Conservation (phyloP, 2,888 invertebrate genomes). For the Polyommatus icarus region DNA sequence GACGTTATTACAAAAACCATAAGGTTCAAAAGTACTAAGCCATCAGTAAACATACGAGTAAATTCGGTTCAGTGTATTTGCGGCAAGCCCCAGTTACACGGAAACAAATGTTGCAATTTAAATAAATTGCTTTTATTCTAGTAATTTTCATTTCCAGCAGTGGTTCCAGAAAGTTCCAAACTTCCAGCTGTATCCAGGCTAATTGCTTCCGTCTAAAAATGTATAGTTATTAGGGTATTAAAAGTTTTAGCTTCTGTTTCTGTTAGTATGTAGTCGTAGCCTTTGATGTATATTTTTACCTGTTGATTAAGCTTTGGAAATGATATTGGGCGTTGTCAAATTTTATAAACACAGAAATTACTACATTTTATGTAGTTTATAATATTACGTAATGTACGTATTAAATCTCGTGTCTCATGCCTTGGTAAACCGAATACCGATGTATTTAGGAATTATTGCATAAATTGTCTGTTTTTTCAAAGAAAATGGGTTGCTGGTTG, state of each 20-base stretch:
- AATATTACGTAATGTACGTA: not conserved
- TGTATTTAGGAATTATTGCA: no score
- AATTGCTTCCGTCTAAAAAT: slow-evolving; percentile 10
- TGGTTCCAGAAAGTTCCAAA: slow-evolving; percentile 14
- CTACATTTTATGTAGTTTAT: not conserved
- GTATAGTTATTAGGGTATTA: not conserved
- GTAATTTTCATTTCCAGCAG: not conserved
- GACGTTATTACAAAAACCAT: not conserved
- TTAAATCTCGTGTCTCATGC: not conserved
- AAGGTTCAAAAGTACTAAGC: not conserved
- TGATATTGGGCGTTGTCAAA: not conserved
- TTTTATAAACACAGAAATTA: not conserved
- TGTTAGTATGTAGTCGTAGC: not conserved
- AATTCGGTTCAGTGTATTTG: not conserved
- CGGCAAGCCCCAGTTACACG: not conserved
- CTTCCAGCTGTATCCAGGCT: slow-evolving; percentile 4
- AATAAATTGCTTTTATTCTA: not conserved
- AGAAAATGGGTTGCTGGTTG: no score
- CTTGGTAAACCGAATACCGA: not conserved
- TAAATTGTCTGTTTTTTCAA: no score
- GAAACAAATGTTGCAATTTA: slow-evolving; percentile 12
- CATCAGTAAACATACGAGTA: not conserved
- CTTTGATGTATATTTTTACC: not conserved
- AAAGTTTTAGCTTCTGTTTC: not conserved
- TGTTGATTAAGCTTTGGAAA: not conserved